A percentile compares a stretch with the other conserved stretches of the same genome.
Conservation (phyloP, 2,113 vertebrate genomes). For the Nesogale talazaci region DNA sequence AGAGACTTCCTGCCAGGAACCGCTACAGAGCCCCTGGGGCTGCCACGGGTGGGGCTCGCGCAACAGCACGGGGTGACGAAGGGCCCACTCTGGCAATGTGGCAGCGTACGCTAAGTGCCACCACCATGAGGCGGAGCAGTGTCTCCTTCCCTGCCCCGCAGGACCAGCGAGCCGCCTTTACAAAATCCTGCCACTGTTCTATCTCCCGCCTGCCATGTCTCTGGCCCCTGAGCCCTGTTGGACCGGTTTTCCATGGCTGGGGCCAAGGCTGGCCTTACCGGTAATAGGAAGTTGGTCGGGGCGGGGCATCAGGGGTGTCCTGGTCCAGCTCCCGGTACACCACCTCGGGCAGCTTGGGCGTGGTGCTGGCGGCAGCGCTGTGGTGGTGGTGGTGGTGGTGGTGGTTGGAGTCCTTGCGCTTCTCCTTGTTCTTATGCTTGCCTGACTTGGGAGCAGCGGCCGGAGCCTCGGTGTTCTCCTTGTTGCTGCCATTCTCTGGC, state of each 20-base stretch:
- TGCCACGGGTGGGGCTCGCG: background rate
- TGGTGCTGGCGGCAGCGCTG: slow-evolving; percentile 90
- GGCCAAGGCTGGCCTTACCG: slow-evolving; percentile 86
- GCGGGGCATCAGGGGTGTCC: slow-evolving; percentile 94
- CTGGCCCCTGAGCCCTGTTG: background rate
- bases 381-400: slow-evolving; percentile 93
- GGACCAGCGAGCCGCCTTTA: background rate
- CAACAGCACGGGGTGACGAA: background rate
- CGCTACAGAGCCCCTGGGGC: background rate
- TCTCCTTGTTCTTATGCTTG: slow-evolving; percentile 99
- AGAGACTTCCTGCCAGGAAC: background rate
- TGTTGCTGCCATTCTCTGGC: slow-evolving; percentile 91
- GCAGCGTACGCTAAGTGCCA: background rate
- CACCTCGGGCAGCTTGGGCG: slow-evolving; percentile 96
- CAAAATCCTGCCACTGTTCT: background rate
- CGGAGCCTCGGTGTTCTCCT: slow-evolving; percentile 92
- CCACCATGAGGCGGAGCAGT: background rate
- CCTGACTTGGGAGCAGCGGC: slow-evolving; percentile 93
- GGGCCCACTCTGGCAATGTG: background rate
- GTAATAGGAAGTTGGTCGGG: slow-evolving; percentile 96
- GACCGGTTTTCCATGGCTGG: slow-evolving; percentile 37
- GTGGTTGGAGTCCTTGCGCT: slow-evolving; percentile 94
- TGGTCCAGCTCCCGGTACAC: slow-evolving; percentile 97
- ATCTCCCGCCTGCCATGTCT: background rate
- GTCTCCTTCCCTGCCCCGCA: background rate